Evolutionary conservation across 2,113 vertebrate genomes (phyloP), one percentile per base, ranked within the genome.

Genomic region (Polyodon spathula): DNA sequence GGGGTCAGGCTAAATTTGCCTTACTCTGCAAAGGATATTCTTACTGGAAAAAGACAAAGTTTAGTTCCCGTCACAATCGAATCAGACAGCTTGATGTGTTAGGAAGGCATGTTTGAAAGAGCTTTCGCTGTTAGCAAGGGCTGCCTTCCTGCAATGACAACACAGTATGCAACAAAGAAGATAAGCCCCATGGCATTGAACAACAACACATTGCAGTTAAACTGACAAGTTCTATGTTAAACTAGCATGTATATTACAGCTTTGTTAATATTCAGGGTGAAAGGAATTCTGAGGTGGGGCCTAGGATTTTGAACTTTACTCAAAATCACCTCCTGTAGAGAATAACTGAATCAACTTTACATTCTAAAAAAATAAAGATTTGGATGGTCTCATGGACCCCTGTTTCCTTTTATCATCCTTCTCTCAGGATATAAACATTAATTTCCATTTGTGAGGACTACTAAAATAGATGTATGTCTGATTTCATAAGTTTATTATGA

Each of bases 1-100:
- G 53, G 52, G 38, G 52, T 14, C 12, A 51, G 60, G 48, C 60
- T 62, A 62, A 62, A 62, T 62, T 62, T 62, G 53, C 40, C 51
- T 46, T 39, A 38, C 60, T 54, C 5, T 8, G 53, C 52, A 27
- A 41, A 62, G 60, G 60, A 62, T 62, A 62, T 62, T 50, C 60
- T 62, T 51, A 62, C 51, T 62, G 60, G 60, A 38, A 54, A 53
- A 50, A 62, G 50, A 14, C 11, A 11, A 15, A 51, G 8, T 46
- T 8, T 46, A 46, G 44, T 10, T 46, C 27, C 27, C 27, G 27
- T 2, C 27, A 27, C 27, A 27, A 27, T 27, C 27, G 27, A 3
- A 27, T 46, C 14, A 46, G 8, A 46, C 8, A 46, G 44, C 14
- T 46, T 10, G 14, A 46, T 4, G 14, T 10, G 14, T 14, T 46